A percentile compares a stretch with the other conserved stretches of the same genome.
These are phyloP conservation scores for Papilio gigon DNA, from an alignment of 2,888 invertebrate species.

Conservation along the genomic window DNA sequence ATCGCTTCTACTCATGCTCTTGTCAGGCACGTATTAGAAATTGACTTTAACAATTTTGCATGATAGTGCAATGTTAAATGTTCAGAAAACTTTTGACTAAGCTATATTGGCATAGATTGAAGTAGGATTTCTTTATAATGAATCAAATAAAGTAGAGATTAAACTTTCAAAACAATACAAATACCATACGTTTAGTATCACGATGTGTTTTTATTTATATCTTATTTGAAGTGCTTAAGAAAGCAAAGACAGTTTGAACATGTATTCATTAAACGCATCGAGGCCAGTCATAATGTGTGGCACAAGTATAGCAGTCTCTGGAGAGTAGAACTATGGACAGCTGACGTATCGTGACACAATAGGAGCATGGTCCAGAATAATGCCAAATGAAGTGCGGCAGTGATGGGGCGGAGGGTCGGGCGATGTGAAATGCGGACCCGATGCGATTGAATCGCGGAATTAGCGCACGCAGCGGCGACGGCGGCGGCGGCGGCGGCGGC, in stretches of 20 bases:
- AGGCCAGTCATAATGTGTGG: not conserved
- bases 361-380: constrained; percentile 66
- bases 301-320: constrained; percentile 23
- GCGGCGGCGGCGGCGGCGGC: constrained; percentile 14
- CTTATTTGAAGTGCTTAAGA: too few species aligned
- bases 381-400: constrained; percentile 63
- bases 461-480: constrained; percentile 32
- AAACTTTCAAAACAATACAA: too few species aligned
- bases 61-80: not conserved
- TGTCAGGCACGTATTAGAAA: not conserved
- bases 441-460: constrained; percentile 43
- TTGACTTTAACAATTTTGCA: constrained; percentile 22
- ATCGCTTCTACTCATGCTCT: constrained; percentile 28
- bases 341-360: constrained; percentile 31
- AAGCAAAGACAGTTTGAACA: too few species aligned
- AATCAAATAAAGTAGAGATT: too few species aligned
- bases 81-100: not conserved
- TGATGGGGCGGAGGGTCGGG: constrained; percentile 50
- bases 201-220: too few species aligned
- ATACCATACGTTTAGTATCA: too few species aligned
- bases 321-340: constrained; percentile 3
- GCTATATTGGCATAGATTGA: too few species aligned
- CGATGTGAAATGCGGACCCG: constrained; percentile 54
- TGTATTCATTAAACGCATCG: too few species aligned
- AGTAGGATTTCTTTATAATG: too few species aligned